These are phyloP conservation scores for Gyps fulvus DNA, from an alignment of 2,113 vertebrate species.

Conservation along the genomic window DNA sequence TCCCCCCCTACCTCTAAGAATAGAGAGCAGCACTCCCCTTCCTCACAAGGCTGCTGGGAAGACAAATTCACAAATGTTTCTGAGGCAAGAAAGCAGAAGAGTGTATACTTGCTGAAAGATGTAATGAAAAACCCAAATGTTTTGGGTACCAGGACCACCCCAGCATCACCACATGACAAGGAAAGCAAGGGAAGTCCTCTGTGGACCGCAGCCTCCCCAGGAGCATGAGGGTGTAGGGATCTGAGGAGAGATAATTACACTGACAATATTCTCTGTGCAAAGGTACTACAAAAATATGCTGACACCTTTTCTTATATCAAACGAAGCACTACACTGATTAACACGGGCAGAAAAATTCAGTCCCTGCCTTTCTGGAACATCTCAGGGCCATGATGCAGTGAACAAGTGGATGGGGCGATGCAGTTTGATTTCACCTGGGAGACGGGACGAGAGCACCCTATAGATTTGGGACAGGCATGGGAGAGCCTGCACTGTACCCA, in stretches of 20 bases:
- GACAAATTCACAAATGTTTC: not conserved
- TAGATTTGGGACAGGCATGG: not conserved
- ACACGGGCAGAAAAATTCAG: not conserved
- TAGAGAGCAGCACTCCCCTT: not conserved
- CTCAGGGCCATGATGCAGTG: rapidly evolving
- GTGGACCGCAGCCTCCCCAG: not conserved
- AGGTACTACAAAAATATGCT: not conserved
- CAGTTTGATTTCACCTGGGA: not conserved
- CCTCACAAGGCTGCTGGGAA: not conserved
- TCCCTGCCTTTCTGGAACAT: not conserved
- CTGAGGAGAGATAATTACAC: not conserved
- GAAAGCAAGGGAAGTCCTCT: not conserved
- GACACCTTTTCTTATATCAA: not conserved
- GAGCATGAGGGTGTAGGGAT: not conserved
- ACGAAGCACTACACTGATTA: rapidly evolving
- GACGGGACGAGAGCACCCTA: not conserved
- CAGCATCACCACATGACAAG: not conserved
- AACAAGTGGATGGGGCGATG: not conserved
- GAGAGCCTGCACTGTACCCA: not conserved
- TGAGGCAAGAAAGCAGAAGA: not conserved
- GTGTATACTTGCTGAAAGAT: not conserved
- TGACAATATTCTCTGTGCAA: not conserved
- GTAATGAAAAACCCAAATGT: not conserved
- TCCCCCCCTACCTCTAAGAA: not conserved
- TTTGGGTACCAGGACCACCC: not conserved